Percentiles rank a stretch among this genome's conserved stretches.
Conservation (phyloP, 2,888 invertebrate genomes). For the Spodoptera picta region DNA sequence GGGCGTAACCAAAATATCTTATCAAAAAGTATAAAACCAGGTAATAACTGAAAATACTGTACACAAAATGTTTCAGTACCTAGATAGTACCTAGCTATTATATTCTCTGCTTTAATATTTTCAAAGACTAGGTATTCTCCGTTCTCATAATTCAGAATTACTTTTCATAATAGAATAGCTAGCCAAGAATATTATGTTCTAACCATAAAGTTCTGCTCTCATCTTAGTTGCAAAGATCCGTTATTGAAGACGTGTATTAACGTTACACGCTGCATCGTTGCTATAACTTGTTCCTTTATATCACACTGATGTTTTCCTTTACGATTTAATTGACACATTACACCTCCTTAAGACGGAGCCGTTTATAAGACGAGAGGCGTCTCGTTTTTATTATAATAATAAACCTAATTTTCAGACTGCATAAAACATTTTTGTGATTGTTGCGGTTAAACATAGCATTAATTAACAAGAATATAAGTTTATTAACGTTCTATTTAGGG, state of each 20-base stretch:
- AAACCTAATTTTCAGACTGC: conserved; percentile 68
- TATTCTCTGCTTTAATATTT: no score
- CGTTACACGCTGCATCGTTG: conserved; percentile 11
- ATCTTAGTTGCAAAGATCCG: conserved; percentile 17
- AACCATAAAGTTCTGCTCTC: conserved; percentile 20
- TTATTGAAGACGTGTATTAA: conserved; percentile 19
- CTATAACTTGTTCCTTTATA: conserved; percentile 46
- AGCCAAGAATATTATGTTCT: conserved; percentile 8
- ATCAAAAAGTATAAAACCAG: conserved; percentile 27
- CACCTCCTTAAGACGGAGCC: conserved; percentile 50
- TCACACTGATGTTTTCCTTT: conserved; percentile 60
- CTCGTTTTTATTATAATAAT: conserved; percentile 63
- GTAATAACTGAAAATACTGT: no score
- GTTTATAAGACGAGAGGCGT: conserved; percentile 55
- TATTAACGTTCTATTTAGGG: conserved; percentile 62
- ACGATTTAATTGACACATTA: conserved; percentile 63
- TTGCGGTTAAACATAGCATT: conserved; percentile 67
- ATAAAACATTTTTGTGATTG: conserved; percentile 66
- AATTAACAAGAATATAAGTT: conserved; percentile 63
- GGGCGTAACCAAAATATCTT: conserved; percentile 48
- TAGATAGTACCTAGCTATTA: no score
- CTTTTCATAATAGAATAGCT: no score
- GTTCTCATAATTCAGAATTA: no score
- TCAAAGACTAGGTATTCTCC: no score
- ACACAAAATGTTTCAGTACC: no score